Base-by-base conservation (phyloP, 2,797 vertebrate genomes). In the Novumbra hubbsi region DNA sequence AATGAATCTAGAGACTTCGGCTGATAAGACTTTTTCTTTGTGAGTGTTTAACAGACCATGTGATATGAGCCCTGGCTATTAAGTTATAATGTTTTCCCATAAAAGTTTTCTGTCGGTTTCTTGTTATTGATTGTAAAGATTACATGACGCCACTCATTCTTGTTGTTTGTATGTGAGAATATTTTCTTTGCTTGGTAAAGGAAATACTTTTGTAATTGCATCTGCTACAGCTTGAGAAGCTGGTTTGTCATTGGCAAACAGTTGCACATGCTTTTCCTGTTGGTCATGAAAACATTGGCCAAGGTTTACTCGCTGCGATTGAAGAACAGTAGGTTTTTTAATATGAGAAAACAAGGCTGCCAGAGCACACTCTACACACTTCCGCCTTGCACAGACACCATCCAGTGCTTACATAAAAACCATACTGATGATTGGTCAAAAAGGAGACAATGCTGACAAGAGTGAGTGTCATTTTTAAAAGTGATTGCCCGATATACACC, bases 281-380 rank as follows among this genome's bases (percentile, higher is more conserved):
- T 63, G 34, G 76, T 86, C 89, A 89, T 77, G 74, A 88, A 90
- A 91, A 90, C 80, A 87, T 73, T 73, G 76, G 41, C 73, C 48
- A 84, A 84, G 77, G 68, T 90, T 86, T 86, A 88, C 86, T 73
- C 68, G 57, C 76, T 76, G 77, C 1, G 57, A 83, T 74, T 86
- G 78, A 86, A 80, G 83, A 86, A 76, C 70, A 77, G 78, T 71
- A 60, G 73, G 72, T 63, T 72, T 84, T 84, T 85, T 88, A 86
- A 87, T 80, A 74, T 34, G 27, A 48, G 67, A 75, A 65, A 48
- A 11, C 16, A 16, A 27, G 21, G 12, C 68, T 71, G 72, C 78
- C 76, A 81, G 62, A 1, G 30, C 45, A 34, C 71, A 30, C 73
- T 65, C 55, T 76, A 75, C 70, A 15, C 48, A 41, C 69, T 76